These are phyloP conservation scores for Chionis minor DNA, from an alignment of 2,113 vertebrate genomes.

Conservation along the genomic window DNA sequence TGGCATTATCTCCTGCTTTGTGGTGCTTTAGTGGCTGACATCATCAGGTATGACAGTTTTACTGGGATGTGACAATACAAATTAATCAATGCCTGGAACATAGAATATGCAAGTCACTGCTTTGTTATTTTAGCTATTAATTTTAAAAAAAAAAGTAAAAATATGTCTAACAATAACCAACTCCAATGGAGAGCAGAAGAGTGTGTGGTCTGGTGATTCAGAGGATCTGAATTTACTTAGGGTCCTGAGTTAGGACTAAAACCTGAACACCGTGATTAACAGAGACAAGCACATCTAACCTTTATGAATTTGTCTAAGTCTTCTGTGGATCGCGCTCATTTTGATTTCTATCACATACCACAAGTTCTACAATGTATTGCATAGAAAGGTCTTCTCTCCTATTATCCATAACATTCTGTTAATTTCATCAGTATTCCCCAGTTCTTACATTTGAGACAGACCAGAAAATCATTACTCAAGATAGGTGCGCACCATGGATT, in stretches of 20 bases:
- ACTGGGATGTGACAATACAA: not conserved
- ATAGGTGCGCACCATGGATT: not conserved
- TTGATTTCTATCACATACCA: not conserved
- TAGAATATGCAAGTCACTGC: not conserved
- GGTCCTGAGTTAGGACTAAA: not conserved
- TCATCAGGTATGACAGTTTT: not conserved
- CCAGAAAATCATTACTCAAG: not conserved
- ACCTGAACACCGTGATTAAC: not conserved
- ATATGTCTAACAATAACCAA: not conserved
- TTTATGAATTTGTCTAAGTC: not conserved
- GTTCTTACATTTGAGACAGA: not conserved
- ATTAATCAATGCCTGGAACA: not conserved
- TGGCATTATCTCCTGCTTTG: not conserved
- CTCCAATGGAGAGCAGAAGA: not conserved
- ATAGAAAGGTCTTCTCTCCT: not conserved
- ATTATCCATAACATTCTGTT: not conserved
- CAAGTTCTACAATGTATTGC: not conserved
- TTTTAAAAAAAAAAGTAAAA: not conserved
- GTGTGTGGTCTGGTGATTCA: not conserved
- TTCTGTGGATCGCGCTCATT: not conserved
- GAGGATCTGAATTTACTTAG: not conserved
- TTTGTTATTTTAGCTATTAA: not conserved
- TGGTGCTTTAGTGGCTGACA: not conserved
- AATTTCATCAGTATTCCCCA: not conserved
- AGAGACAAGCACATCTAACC: not conserved